Evolutionary conservation across 2,888 invertebrate genomes (phyloP).

Genomic region (Corbicula japonica): DNA sequence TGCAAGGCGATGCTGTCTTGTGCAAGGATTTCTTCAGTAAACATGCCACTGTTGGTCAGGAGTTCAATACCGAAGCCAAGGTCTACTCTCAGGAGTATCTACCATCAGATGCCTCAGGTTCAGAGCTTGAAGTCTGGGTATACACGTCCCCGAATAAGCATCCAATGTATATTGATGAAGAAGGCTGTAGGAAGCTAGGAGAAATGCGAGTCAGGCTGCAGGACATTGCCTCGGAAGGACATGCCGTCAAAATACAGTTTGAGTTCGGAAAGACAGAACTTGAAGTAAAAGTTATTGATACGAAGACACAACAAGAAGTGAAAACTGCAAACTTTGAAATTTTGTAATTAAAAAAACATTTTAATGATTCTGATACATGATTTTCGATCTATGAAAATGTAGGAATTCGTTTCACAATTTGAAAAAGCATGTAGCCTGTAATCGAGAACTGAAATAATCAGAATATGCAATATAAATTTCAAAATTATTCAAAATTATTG

Average conservation of each 20-base stretch:
- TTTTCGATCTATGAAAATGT: no score
- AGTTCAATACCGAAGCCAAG: slow-evolving; percentile 45
- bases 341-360: no score
- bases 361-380: no score
- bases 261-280: slow-evolving; percentile 66
- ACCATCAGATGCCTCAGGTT: slow-evolving; percentile 41
- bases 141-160: slow-evolving; percentile 43
- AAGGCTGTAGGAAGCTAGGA: slow-evolving; percentile 48
- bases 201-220: slow-evolving; percentile 54
- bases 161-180: slow-evolving; percentile 56
- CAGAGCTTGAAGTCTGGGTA: slow-evolving; percentile 43
- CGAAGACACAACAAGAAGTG: no score
- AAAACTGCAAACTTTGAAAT: no score
- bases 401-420: no score
- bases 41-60: slow-evolving; percentile 45
- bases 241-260: slow-evolving; percentile 54
- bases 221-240: slow-evolving; percentile 37
- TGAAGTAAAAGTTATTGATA: slow-evolving; percentile 11
- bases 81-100: slow-evolving; percentile 50
- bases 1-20: slow-evolving; percentile 26
- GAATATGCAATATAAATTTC: no score
- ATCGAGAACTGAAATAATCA: no score
- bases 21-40: slow-evolving; percentile 60
- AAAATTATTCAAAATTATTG: no score
- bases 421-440: no score